phyloP scores from a whole-genome alignment of 2,113 vertebrate genomes.

The Percopsis transmontana region DNA sequence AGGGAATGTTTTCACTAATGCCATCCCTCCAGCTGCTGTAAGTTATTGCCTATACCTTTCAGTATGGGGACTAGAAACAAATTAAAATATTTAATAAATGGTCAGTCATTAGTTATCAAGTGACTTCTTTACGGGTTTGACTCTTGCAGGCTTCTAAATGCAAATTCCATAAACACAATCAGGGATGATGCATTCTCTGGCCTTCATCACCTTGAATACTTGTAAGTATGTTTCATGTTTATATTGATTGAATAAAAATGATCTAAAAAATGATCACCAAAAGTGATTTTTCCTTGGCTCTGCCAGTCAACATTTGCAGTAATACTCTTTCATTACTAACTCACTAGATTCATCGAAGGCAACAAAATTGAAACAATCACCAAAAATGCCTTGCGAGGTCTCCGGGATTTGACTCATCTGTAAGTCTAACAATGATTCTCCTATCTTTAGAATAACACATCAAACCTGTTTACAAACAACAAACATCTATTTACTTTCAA shows the following conservation, averaged over 20 bases:
- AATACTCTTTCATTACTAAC: not conserved
- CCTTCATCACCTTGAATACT: conserved; percentile 93
- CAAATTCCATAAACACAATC: conserved; percentile 91
- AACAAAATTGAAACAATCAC: conserved; percentile 93
- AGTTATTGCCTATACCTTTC: conserved; percentile 60
- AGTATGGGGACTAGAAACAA: not conserved
- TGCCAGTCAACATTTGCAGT: not conserved
- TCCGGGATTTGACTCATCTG: conserved; percentile 94
- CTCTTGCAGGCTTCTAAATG: conserved; percentile 89
- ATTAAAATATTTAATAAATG: not conserved
- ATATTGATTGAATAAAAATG: not conserved
- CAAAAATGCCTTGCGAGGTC: conserved; percentile 91
- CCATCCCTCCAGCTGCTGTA: conserved; percentile 94
- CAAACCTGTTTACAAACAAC: not conserved
- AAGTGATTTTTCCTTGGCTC: not conserved
- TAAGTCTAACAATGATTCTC: conserved; percentile 75
- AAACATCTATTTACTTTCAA: too few species aligned
- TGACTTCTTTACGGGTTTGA: not conserved
- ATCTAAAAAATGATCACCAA: too few species aligned
- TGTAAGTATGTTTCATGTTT: conserved; percentile 82
- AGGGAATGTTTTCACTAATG: conserved; percentile 94
- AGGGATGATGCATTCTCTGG: conserved; percentile 94
- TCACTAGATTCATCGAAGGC: conserved; percentile 91
- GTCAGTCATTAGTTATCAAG: too few species aligned
- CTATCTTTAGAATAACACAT: not conserved